Conservation (phyloP, 2,888 invertebrate species). For the Chouioia cunea region DNA sequence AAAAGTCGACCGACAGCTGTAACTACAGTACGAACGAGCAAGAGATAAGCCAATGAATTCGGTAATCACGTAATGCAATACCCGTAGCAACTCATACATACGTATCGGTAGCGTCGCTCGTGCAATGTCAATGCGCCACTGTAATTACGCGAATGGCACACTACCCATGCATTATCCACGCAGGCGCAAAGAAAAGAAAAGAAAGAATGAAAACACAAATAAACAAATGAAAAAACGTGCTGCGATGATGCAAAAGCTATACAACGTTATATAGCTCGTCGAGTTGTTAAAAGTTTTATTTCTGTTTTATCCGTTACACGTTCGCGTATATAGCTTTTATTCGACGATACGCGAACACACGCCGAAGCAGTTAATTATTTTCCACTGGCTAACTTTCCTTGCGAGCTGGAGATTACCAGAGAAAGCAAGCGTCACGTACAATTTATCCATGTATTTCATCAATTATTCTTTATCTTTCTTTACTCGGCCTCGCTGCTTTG, state of each 20-base stretch:
- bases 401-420: slow-evolving; percentile 8
- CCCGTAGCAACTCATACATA: slow-evolving; percentile 4
- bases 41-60: slow-evolving; percentile 16
- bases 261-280: slow-evolving; percentile 24
- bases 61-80: slow-evolving; percentile 36
- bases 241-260: slow-evolving; percentile 20
- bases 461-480: slow-evolving; percentile 13
- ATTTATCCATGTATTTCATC: slow-evolving; percentile 24
- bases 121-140: slow-evolving; percentile 10
- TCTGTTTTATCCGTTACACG: slow-evolving; percentile 20
- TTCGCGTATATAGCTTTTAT: not conserved
- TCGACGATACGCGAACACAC: not conserved
- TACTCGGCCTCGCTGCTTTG: too few relatives aligned
- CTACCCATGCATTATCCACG: not conserved
- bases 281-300: slow-evolving; percentile 37
- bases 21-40: not conserved
- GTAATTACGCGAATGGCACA: slow-evolving; percentile 34
- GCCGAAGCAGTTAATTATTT: slow-evolving; percentile 35
- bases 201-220: not conserved
- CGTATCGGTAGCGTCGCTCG: too few relatives aligned
- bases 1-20: not conserved
- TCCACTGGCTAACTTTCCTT: slow-evolving; percentile 21
- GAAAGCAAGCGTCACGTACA: slow-evolving; percentile 13
- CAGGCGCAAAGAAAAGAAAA: not conserved
- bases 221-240: not conserved